Conservation (phyloP, 2,888 invertebrate genomes). For the Sphaeridia pumilis region DNA sequence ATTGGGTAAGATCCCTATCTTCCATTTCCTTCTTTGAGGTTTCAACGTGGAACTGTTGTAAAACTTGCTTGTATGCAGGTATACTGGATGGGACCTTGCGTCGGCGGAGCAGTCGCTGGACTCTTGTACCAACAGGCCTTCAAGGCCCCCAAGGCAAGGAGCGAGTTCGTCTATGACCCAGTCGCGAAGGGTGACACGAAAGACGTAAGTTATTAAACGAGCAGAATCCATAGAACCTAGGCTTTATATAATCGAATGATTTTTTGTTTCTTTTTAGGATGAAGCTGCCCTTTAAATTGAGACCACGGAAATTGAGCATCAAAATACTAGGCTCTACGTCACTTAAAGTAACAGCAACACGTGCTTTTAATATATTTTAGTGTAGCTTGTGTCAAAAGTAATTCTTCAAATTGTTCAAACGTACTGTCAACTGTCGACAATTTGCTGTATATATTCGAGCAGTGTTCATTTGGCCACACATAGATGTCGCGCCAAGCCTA, state of each 20-base stretch:
- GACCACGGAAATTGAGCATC: background rate
- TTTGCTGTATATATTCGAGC: no score
- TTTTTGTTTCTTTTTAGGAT: constrained; percentile 8
- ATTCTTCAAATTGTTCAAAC: no score
- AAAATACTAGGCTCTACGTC: no score
- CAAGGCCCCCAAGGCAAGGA: constrained; percentile 17
- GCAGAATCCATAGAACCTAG: background rate
- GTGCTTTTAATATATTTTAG: no score
- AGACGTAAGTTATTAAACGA: constrained; percentile 23
- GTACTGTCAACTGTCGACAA: no score
- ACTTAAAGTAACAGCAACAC: no score
- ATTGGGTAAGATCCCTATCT: constrained; percentile 26
- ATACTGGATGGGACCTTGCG: constrained; percentile 35
- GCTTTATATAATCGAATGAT: background rate
- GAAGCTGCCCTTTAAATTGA: constrained; percentile 3
- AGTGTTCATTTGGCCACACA: no score
- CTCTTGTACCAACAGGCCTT: constrained; percentile 30
- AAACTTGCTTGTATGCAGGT: constrained; percentile 13
- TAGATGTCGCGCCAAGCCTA: no score
- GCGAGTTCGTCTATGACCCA: constrained; percentile 27
- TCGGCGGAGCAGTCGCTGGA: constrained; percentile 35
- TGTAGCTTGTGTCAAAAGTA: no score
- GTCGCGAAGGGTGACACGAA: constrained; percentile 32
- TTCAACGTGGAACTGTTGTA: constrained; percentile 3
- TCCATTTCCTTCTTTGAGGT: background rate